Evolutionary conservation across 2,113 vertebrate species (phyloP), one percentile per base, ranked within the genome.

Genomic region (Oryzias woworae): DNA sequence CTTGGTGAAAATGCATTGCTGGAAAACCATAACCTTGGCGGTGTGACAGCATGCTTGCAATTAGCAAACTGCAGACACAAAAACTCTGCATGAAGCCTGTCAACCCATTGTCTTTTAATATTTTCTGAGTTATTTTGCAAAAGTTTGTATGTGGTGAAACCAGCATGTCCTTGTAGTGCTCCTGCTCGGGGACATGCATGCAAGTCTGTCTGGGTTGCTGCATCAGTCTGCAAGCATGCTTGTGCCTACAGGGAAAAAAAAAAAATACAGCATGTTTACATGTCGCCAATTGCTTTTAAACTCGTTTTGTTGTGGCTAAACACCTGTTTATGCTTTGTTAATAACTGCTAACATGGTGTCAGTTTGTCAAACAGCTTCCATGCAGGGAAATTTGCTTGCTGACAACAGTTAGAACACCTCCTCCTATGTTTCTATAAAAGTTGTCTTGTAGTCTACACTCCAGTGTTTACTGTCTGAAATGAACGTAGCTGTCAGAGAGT

Each of bases 291-390:
- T 71, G 64, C 64, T 71, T 36, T 36, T 6, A 36, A 41, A 59
- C 57, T 64, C 48, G 13, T 77, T 77, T 74, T 72, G 72, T 67
- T 69, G 71, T 81, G 82, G 55, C 76, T 78, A 85, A 87, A 85
- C 87, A 88, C 84, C 81, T 88, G 88, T 85, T 89, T 82, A 23
- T 71, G 73, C 24, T 15, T 66, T 44, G 57, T 75, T 89, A 87
- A 90, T 89, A 86, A 90, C 87, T 87, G 81, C 79, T 78, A 85
- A 88, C 85, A 85, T 62, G 17, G 76, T 81, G 85, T 69, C 81
- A 85, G 83, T 90, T 85, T 87, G 85, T 89, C 81, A 85, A 69
- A 77, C 74, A 54, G 60, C 75, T 71, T 68, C 66, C 69, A 66
- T 43, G 20, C 8, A 43, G 68, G 63, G 50, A 66, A 71, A 85